phyloP scores from a whole-genome alignment of 92 coral and sea anemone species.

The Porites rus region DNA sequence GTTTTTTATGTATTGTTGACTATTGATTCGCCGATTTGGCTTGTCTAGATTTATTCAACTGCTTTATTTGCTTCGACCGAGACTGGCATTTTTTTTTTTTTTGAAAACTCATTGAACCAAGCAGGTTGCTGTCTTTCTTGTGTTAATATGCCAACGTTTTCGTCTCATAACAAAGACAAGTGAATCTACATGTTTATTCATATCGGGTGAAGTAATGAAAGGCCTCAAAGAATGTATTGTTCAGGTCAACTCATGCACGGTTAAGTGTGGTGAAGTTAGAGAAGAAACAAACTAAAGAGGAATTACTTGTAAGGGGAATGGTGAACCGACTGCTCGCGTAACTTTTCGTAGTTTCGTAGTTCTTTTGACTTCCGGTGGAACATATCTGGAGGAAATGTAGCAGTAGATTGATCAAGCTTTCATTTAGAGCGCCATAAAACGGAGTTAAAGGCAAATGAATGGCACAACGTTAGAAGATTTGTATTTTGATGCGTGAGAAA shows the following conservation, averaged over 20 bases:
- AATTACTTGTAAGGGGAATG: constrained; percentile 8
- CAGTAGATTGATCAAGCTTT: neutral
- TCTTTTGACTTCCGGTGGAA: neutral
- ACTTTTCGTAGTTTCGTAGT: neutral
- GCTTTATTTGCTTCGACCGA: neutral
- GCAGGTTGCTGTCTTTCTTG: constrained; percentile 32
- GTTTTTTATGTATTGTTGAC: neutral
- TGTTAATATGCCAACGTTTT: constrained; percentile 5
- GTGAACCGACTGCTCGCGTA: neutral
- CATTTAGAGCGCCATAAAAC: constrained; percentile 9
- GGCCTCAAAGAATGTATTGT: constrained; percentile 21
- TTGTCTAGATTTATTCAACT: neutral
- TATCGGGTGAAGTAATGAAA: constrained; percentile 20
- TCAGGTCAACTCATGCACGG: constrained; percentile 40
- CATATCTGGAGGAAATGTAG: neutral
- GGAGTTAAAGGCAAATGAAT: constrained; percentile 12
- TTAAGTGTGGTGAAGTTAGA: too few relatives aligned
- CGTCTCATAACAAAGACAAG: constrained; percentile 22
- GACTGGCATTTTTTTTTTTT: neutral
- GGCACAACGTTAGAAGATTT: constrained; percentile 8
- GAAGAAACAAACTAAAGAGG: constrained; percentile 7
- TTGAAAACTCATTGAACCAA: constrained; percentile 4
- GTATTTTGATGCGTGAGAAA: constrained; percentile 21
- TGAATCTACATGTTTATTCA: constrained; percentile 68
- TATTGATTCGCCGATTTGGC: too few relatives aligned